A percentile compares a stretch with the other conserved stretches of the same genome.
phyloP scores from a whole-genome alignment of 2,888 invertebrate species.

The Apamea crenata region DNA sequence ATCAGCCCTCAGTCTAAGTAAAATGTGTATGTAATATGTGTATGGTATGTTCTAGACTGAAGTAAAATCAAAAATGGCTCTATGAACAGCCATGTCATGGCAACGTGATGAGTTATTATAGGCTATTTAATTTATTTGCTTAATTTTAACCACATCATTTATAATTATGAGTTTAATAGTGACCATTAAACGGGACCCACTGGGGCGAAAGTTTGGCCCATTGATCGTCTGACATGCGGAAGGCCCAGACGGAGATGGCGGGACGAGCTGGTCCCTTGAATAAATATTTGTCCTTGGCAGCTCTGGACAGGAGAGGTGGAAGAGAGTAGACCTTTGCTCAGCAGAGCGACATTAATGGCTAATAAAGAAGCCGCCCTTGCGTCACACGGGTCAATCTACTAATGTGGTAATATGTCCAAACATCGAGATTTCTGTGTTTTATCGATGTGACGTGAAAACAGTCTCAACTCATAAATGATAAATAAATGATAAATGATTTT shows the following conservation, averaged over 20 bases:
- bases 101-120: neutral
- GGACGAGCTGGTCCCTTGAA: no score
- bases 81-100: no score
- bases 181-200: neutral
- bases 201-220: no score
- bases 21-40: neutral
- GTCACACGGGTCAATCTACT: neutral
- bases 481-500: no score
- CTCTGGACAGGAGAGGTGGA: no score
- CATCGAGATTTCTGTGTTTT: neutral
- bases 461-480: no score
- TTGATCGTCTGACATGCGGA: no score
- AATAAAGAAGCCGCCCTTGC: neutral
- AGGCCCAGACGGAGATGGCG: no score
- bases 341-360: no score
- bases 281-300: no score
- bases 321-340: no score
- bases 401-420: neutral
- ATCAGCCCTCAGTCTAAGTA: neutral
- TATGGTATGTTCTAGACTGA: neutral
- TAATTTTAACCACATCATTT: neutral
- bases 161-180: neutral
- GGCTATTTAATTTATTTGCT: neutral
- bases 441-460: no score
- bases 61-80: neutral